phyloP scores from a whole-genome alignment of 1,140 invertebrate species.

The Brachionus angularis region DNA sequence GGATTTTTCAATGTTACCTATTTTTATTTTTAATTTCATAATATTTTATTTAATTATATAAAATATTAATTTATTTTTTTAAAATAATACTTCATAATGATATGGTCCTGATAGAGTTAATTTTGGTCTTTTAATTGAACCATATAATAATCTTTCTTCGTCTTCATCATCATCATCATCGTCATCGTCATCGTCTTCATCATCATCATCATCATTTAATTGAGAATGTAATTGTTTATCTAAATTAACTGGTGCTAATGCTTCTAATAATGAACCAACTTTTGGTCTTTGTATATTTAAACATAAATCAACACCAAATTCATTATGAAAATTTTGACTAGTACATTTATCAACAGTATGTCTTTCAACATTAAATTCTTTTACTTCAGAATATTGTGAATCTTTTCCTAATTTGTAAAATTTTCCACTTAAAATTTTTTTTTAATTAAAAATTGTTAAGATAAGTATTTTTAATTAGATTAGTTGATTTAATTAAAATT shows the following conservation, averaged over 20 bases:
- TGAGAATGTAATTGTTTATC: not conserved
- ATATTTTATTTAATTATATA: not conserved
- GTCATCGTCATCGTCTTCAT: not conserved
- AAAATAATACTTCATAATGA: not conserved
- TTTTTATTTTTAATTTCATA: not conserved
- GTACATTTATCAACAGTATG: not conserved
- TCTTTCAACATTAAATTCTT: conserved; percentile 5
- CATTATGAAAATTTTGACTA: conserved; percentile 13
- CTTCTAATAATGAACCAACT: not conserved
- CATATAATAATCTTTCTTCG: not conserved
- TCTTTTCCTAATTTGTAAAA: conserved; percentile 29
- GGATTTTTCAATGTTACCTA: conserved; percentile 37
- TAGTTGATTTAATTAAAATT: not conserved
- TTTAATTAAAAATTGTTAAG: no score
- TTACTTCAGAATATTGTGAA: conserved; percentile 29
- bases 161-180: conserved; percentile 30
- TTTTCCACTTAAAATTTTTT: conserved; percentile 30
- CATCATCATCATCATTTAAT: not conserved
- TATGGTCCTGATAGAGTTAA: conserved; percentile 27
- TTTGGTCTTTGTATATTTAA: conserved; percentile 3
- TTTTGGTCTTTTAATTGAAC: conserved; percentile 1
- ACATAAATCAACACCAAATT: conserved; percentile 19
- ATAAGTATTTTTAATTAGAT: not conserved
- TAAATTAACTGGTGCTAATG: conserved; percentile 22
- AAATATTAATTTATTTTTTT: not conserved